Percentiles rank a stretch among this genome's conserved stretches.
Conservation (phyloP, 1,140 invertebrate species). For the Contarinia nasturtii region DNA sequence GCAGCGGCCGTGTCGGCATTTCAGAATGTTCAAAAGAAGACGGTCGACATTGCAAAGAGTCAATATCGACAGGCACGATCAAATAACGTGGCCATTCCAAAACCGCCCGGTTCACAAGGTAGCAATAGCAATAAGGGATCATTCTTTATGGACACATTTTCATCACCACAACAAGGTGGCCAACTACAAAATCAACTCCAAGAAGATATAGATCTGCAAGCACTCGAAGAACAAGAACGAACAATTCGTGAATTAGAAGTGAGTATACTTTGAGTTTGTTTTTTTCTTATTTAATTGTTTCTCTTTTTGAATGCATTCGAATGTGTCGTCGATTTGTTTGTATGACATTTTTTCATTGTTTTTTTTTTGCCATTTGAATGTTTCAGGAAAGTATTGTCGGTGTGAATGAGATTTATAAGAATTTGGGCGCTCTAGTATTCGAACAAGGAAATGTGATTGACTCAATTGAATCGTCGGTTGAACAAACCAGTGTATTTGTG, state of each 20-base stretch:
- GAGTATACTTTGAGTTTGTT: constrained; percentile 10
- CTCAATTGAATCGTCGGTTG: constrained; percentile 91
- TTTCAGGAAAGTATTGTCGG: constrained; percentile 75
- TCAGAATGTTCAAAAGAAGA: constrained; percentile 29
- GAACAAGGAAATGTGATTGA: constrained; percentile 94
- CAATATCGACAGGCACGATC: constrained; percentile 18
- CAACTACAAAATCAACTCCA: constrained; percentile 50
- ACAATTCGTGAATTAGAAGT: constrained; percentile 82
- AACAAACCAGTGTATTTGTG: constrained; percentile 73
- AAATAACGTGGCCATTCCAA: constrained; percentile 15
- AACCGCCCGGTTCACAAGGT: constrained; percentile 17
- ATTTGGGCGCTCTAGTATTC: constrained; percentile 87
- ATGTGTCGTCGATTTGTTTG: too few species aligned
- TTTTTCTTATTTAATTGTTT: not conserved
- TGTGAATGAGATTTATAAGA: constrained; percentile 97
- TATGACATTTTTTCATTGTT: not conserved
- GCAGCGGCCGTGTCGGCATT: constrained; percentile 80
- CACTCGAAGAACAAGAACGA: constrained; percentile 75
- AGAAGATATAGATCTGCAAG: constrained; percentile 63
- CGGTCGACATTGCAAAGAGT: constrained; percentile 22
- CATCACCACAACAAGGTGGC: constrained; percentile 24
- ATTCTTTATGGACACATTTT: constrained; percentile 22
- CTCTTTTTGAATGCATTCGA: not conserved
- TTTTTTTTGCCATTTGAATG: constrained; percentile 1
- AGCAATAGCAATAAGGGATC: constrained; percentile 13